A percentile compares a stretch with the other conserved stretches of the same genome.
phyloP scores from a whole-genome alignment of 92 coral and sea anemone genomes.

The Porites lobata region DNA sequence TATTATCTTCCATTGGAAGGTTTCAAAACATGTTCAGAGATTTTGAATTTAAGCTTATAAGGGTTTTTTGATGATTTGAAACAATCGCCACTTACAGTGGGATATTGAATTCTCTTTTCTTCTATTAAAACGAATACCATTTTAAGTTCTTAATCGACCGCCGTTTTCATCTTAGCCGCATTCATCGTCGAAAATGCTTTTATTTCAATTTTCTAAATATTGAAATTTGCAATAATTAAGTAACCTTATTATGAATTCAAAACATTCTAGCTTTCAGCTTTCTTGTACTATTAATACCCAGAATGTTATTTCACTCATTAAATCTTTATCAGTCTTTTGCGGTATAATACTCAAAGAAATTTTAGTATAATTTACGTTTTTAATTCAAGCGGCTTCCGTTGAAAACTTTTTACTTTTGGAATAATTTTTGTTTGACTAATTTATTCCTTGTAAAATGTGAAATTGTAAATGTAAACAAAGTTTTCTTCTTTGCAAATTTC shows the following conservation, averaged over 20 bases:
- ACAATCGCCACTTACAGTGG: neutral
- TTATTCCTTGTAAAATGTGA: constrained; percentile 7
- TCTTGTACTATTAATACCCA: neutral
- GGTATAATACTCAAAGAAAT: constrained; percentile 4
- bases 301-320: constrained; percentile 15
- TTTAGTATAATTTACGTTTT: neutral
- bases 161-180: neutral
- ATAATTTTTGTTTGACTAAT: constrained; percentile 10
- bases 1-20: neutral
- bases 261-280: neutral
- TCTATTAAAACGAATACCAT: neutral
- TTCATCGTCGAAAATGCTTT: neutral
- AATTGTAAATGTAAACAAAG: neutral
- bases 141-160: neutral
- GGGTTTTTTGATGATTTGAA: neutral
- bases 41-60: neutral
- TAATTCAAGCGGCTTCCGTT: constrained; percentile 12
- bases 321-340: constrained; percentile 14
- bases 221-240: constrained; percentile 17
- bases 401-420: neutral
- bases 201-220: neutral
- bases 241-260: neutral
- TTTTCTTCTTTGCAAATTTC: neutral
- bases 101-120: neutral
- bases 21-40: constrained; percentile 1